Percentiles rank a stretch among this genome's conserved stretches.
Evolutionary conservation across 2,888 invertebrate species (phyloP).

Genomic region (Hemicrepidius hirtus): DNA sequence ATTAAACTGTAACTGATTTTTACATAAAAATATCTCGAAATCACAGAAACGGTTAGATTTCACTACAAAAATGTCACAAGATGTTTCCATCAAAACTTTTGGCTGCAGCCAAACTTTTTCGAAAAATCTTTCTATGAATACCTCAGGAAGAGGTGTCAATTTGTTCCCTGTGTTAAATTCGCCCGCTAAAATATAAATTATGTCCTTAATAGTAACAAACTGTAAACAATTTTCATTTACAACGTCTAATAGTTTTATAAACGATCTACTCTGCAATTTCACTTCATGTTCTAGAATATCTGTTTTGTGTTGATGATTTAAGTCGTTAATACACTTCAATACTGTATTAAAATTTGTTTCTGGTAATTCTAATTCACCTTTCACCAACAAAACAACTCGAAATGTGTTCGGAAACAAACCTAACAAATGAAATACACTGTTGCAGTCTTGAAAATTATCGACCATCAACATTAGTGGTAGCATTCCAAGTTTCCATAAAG

Average conservation of each 20-base stretch:
- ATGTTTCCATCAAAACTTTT: neutral
- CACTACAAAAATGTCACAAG: conserved; percentile 2
- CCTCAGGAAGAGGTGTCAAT: neutral
- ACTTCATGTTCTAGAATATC: conserved; percentile 3
- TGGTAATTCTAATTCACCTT: neutral
- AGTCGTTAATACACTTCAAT: neutral
- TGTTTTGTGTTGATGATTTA: neutral
- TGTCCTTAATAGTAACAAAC: neutral
- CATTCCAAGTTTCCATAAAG: conserved; percentile 11
- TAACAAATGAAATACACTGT: neutral
- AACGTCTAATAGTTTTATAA: neutral
- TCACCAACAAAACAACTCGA: neutral
- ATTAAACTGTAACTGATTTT: neutral
- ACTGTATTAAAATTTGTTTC: neutral
- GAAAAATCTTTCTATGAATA: conserved; percentile 14
- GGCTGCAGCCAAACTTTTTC: neutral
- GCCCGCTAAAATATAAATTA: conserved; percentile 8
- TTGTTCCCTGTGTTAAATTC: conserved; percentile 27
- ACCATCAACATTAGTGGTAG: neutral
- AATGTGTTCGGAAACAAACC: neutral
- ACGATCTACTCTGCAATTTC: conserved; percentile 3
- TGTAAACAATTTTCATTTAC: neutral
- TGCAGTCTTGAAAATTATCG: neutral
- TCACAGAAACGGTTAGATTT: neutral
- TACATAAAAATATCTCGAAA: neutral